Evolutionary conservation across 2,113 vertebrate genomes (phyloP), one percentile per base, ranked within the genome.

Genomic region (Balaeniceps rex): DNA sequence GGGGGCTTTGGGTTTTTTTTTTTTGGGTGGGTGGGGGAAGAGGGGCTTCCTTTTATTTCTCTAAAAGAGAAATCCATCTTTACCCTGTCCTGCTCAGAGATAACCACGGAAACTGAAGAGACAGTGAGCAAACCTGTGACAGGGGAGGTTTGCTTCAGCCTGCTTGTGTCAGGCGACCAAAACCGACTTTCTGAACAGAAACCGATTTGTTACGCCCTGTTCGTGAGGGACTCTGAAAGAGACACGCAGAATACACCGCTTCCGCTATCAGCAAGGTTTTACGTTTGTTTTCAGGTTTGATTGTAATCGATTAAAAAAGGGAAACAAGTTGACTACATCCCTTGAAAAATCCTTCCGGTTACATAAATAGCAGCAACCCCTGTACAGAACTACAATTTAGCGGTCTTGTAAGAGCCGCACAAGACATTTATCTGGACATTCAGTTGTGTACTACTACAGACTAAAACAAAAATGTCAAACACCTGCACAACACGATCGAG

Each of bases 21-120:
- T 47, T 70, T 77, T 52, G 47, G 42, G 75, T 16, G 61, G 25
- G 52, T 2, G 47, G 28, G 31, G 28, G 29, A 54, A n/a, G 75
- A 77, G 58, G 13, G 36, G 40, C 34, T 95, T 49, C 54, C 18
- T 57, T 71, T 63, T 11, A n/a, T 42, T 34, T 23, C 63, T 47
- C n/a, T 31, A 4, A 6, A 36, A n/a, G 63, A n/a, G 51, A 87
- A 95, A 87, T 14, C 51, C 61, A 47, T 17, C 66, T 12, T 26
- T 1, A 10, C 9, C 29, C 58, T 17, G 6, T 58, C 47, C 58
- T 7, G 60, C 75, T 1, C 15, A 2, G 5, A 33, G 51, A 66
- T 1, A 64, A 13, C 12, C 10, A 8, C 15, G 0, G 71, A n/a
- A 47, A 29, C 36, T 1, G 1, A 1, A 2, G 58, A 21, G 58